A percentile compares a stretch with the other conserved stretches of the same genome.
These are phyloP conservation scores for Eueremaeus valkanovi DNA, from an alignment of 2,888 invertebrate genomes.

Conservation along the genomic window DNA sequence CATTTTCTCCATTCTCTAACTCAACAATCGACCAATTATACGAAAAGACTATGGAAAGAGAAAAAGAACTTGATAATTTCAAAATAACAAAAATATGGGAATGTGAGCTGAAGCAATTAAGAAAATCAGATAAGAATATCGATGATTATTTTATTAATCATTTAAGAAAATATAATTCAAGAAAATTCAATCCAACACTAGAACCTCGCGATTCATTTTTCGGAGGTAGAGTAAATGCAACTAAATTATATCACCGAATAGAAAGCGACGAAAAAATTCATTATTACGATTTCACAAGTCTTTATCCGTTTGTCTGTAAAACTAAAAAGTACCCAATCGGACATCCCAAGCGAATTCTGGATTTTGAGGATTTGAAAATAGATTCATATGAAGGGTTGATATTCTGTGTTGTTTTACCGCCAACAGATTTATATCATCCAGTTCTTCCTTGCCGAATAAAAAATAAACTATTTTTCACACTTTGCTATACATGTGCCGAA, in stretches of 20 bases:
- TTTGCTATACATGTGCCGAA: constrained; percentile 51
- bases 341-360: constrained; percentile 45
- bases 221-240: constrained; percentile 48
- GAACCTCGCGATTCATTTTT: constrained; percentile 44
- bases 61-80: not conserved
- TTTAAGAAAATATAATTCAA: not conserved
- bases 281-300: constrained; percentile 47
- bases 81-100: not conserved
- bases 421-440: constrained; percentile 49
- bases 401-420: constrained; percentile 47
- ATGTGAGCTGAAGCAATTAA: not conserved
- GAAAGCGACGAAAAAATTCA: constrained; percentile 45
- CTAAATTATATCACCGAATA: constrained; percentile 46
- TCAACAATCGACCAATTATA: not conserved
- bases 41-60: not conserved
- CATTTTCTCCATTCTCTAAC: not conserved
- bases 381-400: constrained; percentile 48
- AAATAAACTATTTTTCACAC: constrained; percentile 50
- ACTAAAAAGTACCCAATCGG: constrained; percentile 46
- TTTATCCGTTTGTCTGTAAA: constrained; percentile 46
- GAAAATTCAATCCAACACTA: not conserved
- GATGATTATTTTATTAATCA: not conserved
- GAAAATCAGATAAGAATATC: not conserved
- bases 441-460: constrained; percentile 49
- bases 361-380: not conserved